A percentile compares a stretch with the other conserved stretches of the same genome.
Conservation (phyloP, 1,140 invertebrate genomes). For the Pogonus chalceus region DNA sequence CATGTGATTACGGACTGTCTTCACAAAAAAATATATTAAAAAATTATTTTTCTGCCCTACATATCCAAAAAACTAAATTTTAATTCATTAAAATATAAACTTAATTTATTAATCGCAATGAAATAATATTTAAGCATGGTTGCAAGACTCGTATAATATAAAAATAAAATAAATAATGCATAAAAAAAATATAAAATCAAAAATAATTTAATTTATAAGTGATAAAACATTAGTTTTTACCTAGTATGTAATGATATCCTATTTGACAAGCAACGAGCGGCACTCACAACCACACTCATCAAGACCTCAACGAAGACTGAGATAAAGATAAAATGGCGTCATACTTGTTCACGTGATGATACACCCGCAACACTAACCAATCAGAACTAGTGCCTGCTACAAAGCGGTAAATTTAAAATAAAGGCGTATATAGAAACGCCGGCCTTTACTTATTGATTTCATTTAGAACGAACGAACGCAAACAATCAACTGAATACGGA, state of each 20-base stretch:
- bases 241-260: background rate
- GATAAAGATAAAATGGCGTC: background rate
- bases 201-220: background rate
- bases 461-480: too few species aligned
- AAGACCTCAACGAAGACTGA: background rate
- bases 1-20: too few species aligned
- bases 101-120: too few species aligned
- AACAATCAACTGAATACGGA: too few species aligned
- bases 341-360: background rate
- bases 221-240: background rate
- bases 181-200: background rate
- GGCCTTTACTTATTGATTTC: too few species aligned
- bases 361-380: background rate
- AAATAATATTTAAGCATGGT: too few species aligned
- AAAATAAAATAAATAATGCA: background rate
- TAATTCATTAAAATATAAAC: too few species aligned
- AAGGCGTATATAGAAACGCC: background rate
- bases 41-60: too few species aligned
- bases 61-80: too few species aligned
- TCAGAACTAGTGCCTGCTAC: background rate
- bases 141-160: too few species aligned
- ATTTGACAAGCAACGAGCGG: background rate
- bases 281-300: background rate
- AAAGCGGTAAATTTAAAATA: background rate
- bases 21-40: too few species aligned